Conservation (phyloP, 2,797 vertebrate genomes). For the Sebastes cheni region DNA sequence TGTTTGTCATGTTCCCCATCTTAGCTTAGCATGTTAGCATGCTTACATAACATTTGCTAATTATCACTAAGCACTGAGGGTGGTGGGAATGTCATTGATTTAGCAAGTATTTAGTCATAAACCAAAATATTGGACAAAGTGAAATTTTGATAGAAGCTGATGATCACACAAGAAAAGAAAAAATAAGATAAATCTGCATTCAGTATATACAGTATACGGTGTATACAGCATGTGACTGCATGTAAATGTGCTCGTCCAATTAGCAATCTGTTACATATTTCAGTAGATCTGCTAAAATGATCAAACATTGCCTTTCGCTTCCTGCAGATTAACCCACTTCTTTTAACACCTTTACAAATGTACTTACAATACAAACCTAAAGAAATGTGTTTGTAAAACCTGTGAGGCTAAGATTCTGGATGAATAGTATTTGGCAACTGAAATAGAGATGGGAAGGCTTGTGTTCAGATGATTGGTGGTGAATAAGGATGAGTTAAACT, state of each 20-base stretch:
- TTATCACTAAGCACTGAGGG: background rate
- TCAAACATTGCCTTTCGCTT: background rate
- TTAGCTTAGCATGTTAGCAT: background rate
- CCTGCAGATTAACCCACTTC: background rate
- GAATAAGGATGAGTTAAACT: background rate
- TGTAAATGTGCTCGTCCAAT: background rate
- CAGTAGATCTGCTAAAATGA: background rate
- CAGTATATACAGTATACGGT: background rate
- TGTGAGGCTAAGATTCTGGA: background rate
- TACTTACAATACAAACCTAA: background rate
- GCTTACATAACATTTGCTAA: background rate
- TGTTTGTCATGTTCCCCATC: background rate
- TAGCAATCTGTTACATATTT: background rate
- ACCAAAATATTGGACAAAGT: no score
- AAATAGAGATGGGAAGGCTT: background rate
- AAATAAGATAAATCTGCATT: background rate
- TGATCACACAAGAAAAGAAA: background rate
- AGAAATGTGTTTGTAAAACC: background rate
- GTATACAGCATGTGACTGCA: no score
- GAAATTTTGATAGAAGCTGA: background rate
- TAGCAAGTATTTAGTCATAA: no score
- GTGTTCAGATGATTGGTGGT: background rate
- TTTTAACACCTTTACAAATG: background rate
- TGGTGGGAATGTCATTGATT: background rate
- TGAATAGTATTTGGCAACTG: background rate